A percentile compares a stretch with the other conserved stretches of the same genome.
Conservation (phyloP, 2,113 vertebrate genomes). For the Arothron firmamentum region DNA sequence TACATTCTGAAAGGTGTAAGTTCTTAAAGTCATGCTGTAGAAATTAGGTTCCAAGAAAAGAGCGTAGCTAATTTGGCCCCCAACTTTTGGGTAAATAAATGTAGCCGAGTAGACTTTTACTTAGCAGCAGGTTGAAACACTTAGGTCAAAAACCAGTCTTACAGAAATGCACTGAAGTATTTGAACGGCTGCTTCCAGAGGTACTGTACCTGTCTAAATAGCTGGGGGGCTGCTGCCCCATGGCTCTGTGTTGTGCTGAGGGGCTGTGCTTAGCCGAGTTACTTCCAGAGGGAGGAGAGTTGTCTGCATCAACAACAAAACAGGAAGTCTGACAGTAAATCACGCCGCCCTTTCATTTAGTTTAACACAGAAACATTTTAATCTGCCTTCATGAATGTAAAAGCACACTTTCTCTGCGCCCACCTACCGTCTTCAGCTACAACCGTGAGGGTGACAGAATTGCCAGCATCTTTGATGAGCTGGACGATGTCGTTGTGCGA, state of each 20-base stretch:
- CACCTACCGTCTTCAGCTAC: slow-evolving; percentile 88
- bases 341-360: background rate
- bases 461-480: slow-evolving; percentile 95
- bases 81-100: no score
- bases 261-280: slow-evolving; percentile 94
- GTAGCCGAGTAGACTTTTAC: no score
- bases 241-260: slow-evolving; percentile 81
- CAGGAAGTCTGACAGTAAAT: background rate
- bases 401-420: background rate
- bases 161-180: no score
- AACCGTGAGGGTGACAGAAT: slow-evolving; percentile 87
- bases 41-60: no score
- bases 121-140: no score
- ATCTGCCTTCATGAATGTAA: background rate
- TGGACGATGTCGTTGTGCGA: slow-evolving; percentile 95
- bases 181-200: background rate
- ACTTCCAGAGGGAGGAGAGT: slow-evolving; percentile 86
- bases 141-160: no score
- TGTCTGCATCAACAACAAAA: slow-evolving; percentile 73
- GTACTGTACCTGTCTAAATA: slow-evolving; percentile 65
- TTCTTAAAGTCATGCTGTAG: no score
- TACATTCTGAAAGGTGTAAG: no score
- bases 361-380: background rate
- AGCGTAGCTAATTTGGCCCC: no score
- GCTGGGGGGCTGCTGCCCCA: slow-evolving; percentile 76